Evolutionary conservation across 2,113 vertebrate species (phyloP).

Genomic region (Lagopus leucura): DNA sequence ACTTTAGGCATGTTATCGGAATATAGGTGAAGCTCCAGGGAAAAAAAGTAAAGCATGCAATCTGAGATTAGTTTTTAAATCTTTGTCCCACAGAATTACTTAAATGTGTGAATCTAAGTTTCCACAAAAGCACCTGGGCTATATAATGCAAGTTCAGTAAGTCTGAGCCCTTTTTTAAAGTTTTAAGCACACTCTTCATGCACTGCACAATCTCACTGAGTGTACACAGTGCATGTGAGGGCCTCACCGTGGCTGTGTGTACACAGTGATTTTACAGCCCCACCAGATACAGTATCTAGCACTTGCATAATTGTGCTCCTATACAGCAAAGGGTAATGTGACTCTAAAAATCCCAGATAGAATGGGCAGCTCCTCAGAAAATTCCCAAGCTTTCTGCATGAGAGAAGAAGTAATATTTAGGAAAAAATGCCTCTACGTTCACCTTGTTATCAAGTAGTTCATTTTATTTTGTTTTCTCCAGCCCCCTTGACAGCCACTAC

Average conservation of each 20-base stretch:
- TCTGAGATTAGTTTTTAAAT: background rate
- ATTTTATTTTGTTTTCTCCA: constrained; percentile 13
- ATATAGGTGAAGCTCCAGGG: background rate
- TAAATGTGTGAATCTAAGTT: background rate
- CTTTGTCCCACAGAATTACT: background rate
- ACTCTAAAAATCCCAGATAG: background rate
- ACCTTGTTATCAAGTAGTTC: background rate
- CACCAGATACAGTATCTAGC: background rate
- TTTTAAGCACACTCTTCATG: background rate
- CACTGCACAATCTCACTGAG: background rate
- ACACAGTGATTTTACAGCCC: background rate
- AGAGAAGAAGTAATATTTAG: background rate
- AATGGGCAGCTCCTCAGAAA: background rate
- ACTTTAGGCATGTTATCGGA: background rate
- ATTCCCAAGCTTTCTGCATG: background rate
- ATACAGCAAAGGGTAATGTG: background rate
- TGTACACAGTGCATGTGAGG: background rate
- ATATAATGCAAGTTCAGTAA: background rate
- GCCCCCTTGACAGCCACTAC: background rate
- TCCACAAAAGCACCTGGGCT: background rate
- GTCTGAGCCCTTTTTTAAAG: background rate
- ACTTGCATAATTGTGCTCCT: background rate
- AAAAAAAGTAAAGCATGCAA: background rate
- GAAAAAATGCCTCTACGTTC: background rate
- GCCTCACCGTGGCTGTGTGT: accelerated